These are phyloP conservation scores for Siphlonurus alternatus DNA, from an alignment of 2,888 invertebrate species.

Conservation along the genomic window DNA sequence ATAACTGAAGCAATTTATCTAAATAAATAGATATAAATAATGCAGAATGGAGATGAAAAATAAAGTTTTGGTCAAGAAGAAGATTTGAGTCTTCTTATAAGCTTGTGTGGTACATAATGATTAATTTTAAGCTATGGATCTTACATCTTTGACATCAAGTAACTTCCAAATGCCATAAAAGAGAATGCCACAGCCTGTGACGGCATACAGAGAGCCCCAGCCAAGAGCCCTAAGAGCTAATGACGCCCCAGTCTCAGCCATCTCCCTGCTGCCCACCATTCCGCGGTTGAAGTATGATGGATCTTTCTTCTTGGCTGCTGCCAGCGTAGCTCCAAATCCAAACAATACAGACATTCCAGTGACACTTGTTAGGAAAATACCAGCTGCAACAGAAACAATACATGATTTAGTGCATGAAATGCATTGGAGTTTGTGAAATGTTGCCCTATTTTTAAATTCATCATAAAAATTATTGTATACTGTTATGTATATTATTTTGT, in stretches of 20 bases:
- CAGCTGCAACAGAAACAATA: constrained; percentile 39
- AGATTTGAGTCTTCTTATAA: too few relatives aligned
- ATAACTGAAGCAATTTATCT: too few relatives aligned
- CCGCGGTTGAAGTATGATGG: constrained; percentile 61
- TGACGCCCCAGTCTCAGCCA: constrained; percentile 54
- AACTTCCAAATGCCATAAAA: constrained; percentile 78
- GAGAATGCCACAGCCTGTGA: constrained; percentile 65
- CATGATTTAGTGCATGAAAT: too few relatives aligned
- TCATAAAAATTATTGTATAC: too few relatives aligned
- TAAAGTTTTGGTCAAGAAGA: too few relatives aligned
- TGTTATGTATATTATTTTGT: too few relatives aligned
- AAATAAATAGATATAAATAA: too few relatives aligned
- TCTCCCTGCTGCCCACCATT: constrained; percentile 37
- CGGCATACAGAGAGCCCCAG: constrained; percentile 74
- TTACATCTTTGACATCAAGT: constrained; percentile 69
- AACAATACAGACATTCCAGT: constrained; percentile 62
- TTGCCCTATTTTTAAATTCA: too few relatives aligned
- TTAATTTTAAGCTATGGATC: too few relatives aligned
- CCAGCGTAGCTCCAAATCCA: constrained; percentile 66
- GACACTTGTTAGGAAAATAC: constrained; percentile 49
- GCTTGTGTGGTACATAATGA: too few relatives aligned
- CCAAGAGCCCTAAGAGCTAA: constrained; percentile 71
- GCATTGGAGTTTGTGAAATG: too few relatives aligned
- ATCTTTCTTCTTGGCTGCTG: constrained; percentile 61
- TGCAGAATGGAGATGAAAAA: too few relatives aligned